A percentile compares a stretch with the other conserved stretches of the same genome.
These are phyloP conservation scores for Epinephelus lanceolatus DNA, from an alignment of 2,113 vertebrate genomes.

Conservation along the genomic window DNA sequence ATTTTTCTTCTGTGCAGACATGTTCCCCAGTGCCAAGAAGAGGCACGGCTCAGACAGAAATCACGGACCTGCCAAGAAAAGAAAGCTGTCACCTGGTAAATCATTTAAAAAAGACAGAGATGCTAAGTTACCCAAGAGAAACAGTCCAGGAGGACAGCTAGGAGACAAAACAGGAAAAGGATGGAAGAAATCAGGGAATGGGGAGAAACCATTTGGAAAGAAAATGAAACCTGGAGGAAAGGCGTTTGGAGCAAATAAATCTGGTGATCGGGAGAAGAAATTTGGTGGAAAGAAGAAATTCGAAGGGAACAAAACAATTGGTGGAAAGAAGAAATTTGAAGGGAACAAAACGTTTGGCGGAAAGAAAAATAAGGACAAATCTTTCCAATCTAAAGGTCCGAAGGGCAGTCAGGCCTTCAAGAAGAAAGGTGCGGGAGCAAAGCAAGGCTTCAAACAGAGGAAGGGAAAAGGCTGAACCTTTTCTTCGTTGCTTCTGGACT, in stretches of 20 bases:
- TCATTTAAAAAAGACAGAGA: constrained; percentile 17
- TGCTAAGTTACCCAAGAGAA: constrained; percentile 45
- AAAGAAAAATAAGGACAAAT: constrained; percentile 61
- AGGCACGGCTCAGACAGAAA: constrained; percentile 52
- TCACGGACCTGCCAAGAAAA: constrained; percentile 74
- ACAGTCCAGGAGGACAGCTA: constrained; percentile 4
- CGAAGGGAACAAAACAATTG: constrained; percentile 43
- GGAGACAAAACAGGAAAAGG: constrained; percentile 41
- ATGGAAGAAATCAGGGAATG: constrained; percentile 57
- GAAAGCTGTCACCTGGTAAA: constrained; percentile 41
- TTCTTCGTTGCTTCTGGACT: neutral
- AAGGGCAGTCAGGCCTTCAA: constrained; percentile 70
- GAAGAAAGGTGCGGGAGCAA: constrained; percentile 61
- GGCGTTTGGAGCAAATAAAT: constrained; percentile 60
- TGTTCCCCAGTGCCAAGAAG: constrained; percentile 82
- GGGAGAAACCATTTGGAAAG: constrained; percentile 62
- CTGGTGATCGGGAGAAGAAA: constrained; percentile 43
- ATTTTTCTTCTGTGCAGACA: constrained; percentile 71
- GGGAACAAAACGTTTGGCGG: constrained; percentile 51
- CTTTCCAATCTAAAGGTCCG: constrained; percentile 69
- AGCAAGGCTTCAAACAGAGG: constrained; percentile 78
- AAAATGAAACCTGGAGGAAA: constrained; percentile 58
- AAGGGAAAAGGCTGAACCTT: constrained; percentile 76
- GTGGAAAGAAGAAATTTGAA: constrained; percentile 58
- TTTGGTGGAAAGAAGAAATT: constrained; percentile 58